Evolutionary conservation across 2,113 vertebrate genomes (phyloP), one percentile per base, ranked within the genome.

Genomic region (Ciconia boyciana): DNA sequence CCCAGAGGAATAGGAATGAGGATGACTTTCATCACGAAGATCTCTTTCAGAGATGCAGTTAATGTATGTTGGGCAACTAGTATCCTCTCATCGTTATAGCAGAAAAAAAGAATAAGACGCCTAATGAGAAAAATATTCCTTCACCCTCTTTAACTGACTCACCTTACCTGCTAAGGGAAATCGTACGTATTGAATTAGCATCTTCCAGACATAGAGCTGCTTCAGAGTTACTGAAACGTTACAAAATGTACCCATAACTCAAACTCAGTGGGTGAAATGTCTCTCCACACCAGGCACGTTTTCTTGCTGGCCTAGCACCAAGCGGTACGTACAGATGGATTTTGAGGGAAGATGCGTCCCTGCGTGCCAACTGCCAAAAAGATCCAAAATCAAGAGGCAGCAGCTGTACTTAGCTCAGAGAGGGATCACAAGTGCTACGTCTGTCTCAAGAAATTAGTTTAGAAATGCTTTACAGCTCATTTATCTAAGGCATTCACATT

Each of bases 321-420:
- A 61, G 28, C 6, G 8, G 36, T 12, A 62, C 0, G 0, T 3
- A 48, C 13, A 13, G 32, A 17, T 14, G 36, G 55, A 39, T 82
- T 48, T 14, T 25, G 24, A 69, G 28, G 49, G 43, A 57, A 69
- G 22, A 25, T 5, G 4, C 11, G n/a, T 18, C 51, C n/a, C 31
- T 26, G 43, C 36, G 22, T 0, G 5, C 7, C 31, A 72, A 34
- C 58, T 72, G 58, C 49, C 65, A 39, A n/a, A 43, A 64, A 41
- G 55, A 44, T 51, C 44, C 28, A 32, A 48, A 64, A 52, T 49
- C 44, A 70, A 48, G 34, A 52, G 28, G 39, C 14, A 57, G 34
- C 19, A 62, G 39, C 5, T 24, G 26, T 9, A 17, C 32, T 66
- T 15, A 25, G 26, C 39, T 22, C 16, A 19, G 48, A 71, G 28